phyloP scores from a whole-genome alignment of 2,797 vertebrate genomes.

The Tokudaia tokunoshimensis region DNA sequence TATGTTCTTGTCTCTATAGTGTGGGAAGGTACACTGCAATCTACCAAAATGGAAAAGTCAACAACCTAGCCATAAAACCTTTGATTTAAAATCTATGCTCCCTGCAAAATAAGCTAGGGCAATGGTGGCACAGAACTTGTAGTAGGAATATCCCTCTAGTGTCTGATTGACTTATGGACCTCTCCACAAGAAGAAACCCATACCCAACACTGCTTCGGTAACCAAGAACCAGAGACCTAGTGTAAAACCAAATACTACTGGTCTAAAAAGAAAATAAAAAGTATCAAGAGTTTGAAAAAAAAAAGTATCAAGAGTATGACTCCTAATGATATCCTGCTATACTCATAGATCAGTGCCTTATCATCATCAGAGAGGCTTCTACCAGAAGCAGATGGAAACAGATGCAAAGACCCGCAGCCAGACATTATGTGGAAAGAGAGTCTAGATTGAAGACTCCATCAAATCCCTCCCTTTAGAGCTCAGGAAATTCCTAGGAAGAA shows the following conservation, averaged over 20 bases:
- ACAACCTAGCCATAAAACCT: not conserved
- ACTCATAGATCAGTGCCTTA: not conserved
- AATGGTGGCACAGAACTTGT: not conserved
- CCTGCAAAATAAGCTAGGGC: not conserved
- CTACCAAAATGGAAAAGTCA: not conserved
- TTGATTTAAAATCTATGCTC: not conserved
- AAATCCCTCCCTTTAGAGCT: not conserved
- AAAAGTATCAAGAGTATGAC: not conserved
- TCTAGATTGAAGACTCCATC: not conserved
- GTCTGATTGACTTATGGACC: not conserved
- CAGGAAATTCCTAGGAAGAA: not conserved
- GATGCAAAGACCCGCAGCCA: not conserved
- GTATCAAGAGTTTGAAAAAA: no score
- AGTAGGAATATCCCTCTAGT: not conserved
- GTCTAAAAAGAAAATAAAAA: not conserved
- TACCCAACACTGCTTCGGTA: not conserved
- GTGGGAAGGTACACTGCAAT: no score
- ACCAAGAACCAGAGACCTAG: not conserved
- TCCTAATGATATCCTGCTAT: not conserved
- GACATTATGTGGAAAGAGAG: not conserved
- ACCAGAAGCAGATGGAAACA: not conserved
- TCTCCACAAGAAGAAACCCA: not conserved
- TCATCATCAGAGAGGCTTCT: not conserved
- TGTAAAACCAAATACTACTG: not conserved
- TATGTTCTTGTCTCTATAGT: not conserved